These are phyloP conservation scores for Emydoidea blandingii DNA, from an alignment of 2,797 vertebrate species.

Conservation along the genomic window DNA sequence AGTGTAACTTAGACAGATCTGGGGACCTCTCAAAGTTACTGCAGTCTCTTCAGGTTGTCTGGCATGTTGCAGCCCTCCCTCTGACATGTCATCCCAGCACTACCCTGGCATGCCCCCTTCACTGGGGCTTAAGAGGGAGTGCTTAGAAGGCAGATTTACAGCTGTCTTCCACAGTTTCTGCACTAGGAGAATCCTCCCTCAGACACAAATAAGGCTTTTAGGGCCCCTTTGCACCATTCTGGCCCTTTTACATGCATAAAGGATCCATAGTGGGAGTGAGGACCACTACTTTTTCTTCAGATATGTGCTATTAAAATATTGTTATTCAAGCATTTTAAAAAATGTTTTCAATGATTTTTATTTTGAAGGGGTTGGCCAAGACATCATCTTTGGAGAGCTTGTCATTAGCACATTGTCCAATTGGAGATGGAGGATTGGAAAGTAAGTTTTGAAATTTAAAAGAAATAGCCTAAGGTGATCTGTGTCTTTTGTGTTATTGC, in stretches of 20 bases:
- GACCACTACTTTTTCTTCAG: neutral
- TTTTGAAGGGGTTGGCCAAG: slow-evolving; percentile 89
- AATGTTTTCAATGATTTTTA: slow-evolving; percentile 22
- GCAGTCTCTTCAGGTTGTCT: neutral
- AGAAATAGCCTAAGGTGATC: neutral
- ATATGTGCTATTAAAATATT: neutral
- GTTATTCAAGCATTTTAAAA: neutral
- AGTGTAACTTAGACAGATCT: neutral
- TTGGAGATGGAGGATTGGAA: slow-evolving; percentile 93
- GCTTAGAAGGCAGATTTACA: neutral
- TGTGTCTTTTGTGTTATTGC: neutral
- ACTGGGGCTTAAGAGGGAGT: neutral
- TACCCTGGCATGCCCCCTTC: neutral
- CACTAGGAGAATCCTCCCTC: neutral
- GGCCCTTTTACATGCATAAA: neutral
- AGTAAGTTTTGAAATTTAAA: slow-evolving; percentile 82
- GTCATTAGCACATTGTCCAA: slow-evolving; percentile 92
- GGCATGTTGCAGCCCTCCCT: neutral
- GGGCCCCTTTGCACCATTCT: neutral
- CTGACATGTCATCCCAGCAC: neutral
- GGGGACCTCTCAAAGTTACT: neutral
- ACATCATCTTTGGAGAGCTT: slow-evolving; percentile 87
- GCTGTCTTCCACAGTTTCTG: neutral
- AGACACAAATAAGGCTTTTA: neutral
- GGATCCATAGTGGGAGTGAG: neutral